Conservation (phyloP, 2,888 invertebrate genomes). For the Cephus pulcher region DNA sequence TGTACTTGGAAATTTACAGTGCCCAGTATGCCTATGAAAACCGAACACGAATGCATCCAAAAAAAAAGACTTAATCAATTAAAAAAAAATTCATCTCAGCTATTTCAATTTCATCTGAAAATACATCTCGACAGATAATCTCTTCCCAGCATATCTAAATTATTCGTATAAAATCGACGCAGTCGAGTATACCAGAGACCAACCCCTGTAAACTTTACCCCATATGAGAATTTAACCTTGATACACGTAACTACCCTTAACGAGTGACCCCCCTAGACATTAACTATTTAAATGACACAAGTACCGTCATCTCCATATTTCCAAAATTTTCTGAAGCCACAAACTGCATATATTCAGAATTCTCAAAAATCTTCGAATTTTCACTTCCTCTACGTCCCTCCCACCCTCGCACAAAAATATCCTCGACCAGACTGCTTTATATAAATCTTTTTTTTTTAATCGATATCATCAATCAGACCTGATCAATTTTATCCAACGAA, state of each 20-base stretch:
- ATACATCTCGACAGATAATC: background rate
- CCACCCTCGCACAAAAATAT: no score
- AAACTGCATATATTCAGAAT: background rate
- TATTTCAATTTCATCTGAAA: no score
- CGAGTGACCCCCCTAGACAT: conserved; percentile 12
- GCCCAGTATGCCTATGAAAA: no score
- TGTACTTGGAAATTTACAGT: no score
- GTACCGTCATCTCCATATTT: no score
- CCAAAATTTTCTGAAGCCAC: no score
- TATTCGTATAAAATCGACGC: background rate
- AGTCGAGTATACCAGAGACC: background rate
- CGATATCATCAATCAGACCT: background rate
- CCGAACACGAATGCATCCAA: background rate
- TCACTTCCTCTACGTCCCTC: no score
- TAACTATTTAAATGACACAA: conserved; percentile 29
- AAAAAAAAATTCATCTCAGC: no score
- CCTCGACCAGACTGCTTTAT: no score
- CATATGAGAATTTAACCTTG: background rate
- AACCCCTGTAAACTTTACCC: conserved; percentile 18
- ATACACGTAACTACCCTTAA: conserved; percentile 26
- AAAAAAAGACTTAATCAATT: no score
- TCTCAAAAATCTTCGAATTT: background rate
- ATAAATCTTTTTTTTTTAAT: no score
- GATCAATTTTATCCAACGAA: background rate
- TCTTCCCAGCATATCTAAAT: background rate